A percentile compares a stretch with the other conserved stretches of the same genome.
phyloP scores from a whole-genome alignment of 2,797 vertebrate species.

The Zalophus californianus region DNA sequence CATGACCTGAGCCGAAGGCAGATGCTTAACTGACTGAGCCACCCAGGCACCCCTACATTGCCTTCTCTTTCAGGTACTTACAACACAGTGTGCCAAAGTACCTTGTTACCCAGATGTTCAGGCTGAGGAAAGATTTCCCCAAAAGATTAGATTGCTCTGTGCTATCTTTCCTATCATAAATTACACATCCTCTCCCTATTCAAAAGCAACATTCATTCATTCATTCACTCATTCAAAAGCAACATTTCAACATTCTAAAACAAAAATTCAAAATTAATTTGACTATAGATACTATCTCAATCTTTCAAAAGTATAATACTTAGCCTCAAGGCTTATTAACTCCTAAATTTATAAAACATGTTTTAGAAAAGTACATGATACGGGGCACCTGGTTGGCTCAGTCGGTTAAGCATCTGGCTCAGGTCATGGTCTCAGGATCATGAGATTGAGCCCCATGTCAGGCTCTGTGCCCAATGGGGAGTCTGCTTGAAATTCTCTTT shows the following conservation, averaged over 20 bases:
- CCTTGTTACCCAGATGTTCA: not conserved
- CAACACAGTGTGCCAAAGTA: not conserved
- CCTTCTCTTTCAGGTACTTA: slow-evolving; percentile 1
- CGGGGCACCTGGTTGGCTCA: not conserved
- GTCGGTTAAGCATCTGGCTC: no score
- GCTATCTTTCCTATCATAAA: not conserved
- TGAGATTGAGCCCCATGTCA: no score
- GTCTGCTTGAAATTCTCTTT: no score
- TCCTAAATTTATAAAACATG: not conserved
- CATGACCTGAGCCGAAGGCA: not conserved
- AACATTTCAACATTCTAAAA: not conserved
- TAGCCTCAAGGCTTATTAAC: not conserved
- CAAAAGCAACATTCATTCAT: no score
- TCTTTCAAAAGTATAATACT: not conserved
- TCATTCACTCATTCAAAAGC: no score
- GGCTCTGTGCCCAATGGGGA: no score
- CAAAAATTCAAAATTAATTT: not conserved
- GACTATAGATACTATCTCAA: not conserved
- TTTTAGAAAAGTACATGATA: slow-evolving; percentile 31
- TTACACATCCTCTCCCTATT: not conserved
- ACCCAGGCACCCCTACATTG: not conserved
- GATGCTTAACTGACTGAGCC: not conserved
- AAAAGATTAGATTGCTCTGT: not conserved
- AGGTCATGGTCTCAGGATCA: no score
- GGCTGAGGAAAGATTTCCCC: not conserved